These are phyloP conservation scores for Oryctolagus cuniculus DNA, from an alignment of 2,113 vertebrate genomes.

Conservation along the genomic window mOryCun1.1 NC_091437.1:69934501-69935000, in stretches of 20 bases:
- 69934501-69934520: constrained; percentile 18
- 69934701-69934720: neutral
- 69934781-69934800: neutral
- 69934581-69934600: constrained; percentile 13
- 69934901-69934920: neutral
- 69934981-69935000: neutral
- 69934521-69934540: constrained; percentile 1
- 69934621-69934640: neutral
- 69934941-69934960: neutral
- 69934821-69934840: neutral
- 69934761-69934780: neutral
- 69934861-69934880: neutral
- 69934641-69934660: constrained; percentile 11
- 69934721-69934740: neutral
- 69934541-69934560: neutral
- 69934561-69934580: neutral
- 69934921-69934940: neutral
- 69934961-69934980: neutral
- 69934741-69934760: neutral
- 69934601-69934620: neutral
- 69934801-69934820: neutral
- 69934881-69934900: constrained; percentile 15
- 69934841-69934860: neutral
- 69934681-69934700: neutral
- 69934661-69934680: neutral